Conservation (phyloP, 2,113 vertebrate species). For the Rhea americana region DNA sequence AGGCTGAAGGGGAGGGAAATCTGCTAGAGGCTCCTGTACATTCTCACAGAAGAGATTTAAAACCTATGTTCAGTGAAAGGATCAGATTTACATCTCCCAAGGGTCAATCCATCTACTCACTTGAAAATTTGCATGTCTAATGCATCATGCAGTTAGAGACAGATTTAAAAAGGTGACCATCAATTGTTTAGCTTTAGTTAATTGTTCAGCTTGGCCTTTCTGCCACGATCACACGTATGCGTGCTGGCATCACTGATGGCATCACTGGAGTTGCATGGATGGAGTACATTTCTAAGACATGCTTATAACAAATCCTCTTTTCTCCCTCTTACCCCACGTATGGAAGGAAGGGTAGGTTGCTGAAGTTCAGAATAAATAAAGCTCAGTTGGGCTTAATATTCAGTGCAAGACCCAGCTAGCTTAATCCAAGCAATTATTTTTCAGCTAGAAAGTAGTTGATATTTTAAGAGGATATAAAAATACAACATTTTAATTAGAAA, state of each 20-base stretch:
- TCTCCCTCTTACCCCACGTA: background rate
- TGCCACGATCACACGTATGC: background rate
- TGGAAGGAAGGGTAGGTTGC: background rate
- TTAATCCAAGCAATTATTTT: slow-evolving; percentile 49
- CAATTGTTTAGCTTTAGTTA: background rate
- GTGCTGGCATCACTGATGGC: background rate
- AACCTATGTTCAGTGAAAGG: background rate
- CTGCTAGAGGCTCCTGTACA: background rate
- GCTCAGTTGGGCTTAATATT: background rate
- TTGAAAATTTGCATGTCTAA: background rate
- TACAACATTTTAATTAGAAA: background rate
- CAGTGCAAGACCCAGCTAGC: background rate
- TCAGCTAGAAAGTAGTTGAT: slow-evolving; percentile 29
- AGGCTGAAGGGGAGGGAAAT: background rate
- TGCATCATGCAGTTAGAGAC: background rate
- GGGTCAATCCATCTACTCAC: background rate
- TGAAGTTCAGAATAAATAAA: background rate
- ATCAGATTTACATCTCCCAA: background rate
- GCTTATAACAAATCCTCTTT: background rate
- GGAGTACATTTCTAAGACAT: background rate
- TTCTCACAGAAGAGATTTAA: background rate
- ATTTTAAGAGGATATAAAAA: slow-evolving; percentile 14
- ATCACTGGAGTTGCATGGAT: background rate
- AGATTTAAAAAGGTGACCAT: background rate
- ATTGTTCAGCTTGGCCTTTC: background rate